phyloP scores from a whole-genome alignment of 2,888 invertebrate genomes.

The Coenonympha glycerion region DNA sequence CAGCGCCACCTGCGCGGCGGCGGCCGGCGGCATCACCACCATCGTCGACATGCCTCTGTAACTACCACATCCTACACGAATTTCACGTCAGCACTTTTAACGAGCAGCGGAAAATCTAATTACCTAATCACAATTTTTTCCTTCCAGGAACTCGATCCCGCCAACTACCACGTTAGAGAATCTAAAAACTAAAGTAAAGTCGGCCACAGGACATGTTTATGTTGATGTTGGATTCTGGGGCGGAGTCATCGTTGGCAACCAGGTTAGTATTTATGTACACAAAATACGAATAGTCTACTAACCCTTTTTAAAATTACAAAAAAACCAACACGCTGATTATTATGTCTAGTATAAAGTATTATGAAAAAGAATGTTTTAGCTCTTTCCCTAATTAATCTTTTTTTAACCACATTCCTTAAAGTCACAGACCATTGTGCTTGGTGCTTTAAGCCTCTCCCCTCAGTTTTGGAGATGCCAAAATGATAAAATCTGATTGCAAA shows the following conservation, averaged over 20 bases:
- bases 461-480: no score
- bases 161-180: slow-evolving; percentile 80
- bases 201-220: slow-evolving; percentile 76
- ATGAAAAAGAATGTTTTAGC: no score
- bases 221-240: slow-evolving; percentile 87
- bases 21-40: slow-evolving; percentile 83
- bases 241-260: slow-evolving; percentile 82
- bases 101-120: neutral
- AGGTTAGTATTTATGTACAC: slow-evolving; percentile 51
- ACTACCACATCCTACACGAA: no score
- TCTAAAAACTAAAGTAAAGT: slow-evolving; percentile 75
- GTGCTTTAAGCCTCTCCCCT: no score
- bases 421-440: no score
- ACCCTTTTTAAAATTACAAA: no score
- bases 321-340: no score
- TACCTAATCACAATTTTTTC: neutral
- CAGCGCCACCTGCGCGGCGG: slow-evolving; percentile 82
- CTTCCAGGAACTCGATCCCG: slow-evolving; percentile 81
- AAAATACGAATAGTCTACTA: neutral
- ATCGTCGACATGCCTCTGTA: slow-evolving; percentile 84
- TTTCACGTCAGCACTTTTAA: no score
- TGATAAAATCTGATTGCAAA: no score
- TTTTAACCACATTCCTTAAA: no score
- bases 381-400: no score
- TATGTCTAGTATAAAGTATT: no score